Evolutionary conservation across 1,140 invertebrate species (phyloP).

Genomic region (Argopecten irradians): DNA sequence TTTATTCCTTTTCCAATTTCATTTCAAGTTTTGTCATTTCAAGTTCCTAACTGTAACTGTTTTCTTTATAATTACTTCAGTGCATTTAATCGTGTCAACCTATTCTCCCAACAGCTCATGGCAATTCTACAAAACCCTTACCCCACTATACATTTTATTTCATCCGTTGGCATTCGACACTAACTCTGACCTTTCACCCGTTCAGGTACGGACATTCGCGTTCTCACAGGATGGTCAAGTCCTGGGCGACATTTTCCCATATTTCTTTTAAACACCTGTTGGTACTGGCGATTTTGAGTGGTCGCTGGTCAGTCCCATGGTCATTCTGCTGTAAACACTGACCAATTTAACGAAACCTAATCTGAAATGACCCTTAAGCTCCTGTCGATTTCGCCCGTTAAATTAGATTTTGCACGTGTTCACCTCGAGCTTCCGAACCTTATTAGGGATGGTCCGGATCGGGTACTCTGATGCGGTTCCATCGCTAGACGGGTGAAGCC

Average conservation of each 20-base stretch:
- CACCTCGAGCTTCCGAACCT: neutral
- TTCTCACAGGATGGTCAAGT: constrained; percentile 9
- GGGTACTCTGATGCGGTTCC: neutral
- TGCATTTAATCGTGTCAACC: neutral
- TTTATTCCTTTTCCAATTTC: neutral
- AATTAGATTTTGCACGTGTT: constrained; percentile 22
- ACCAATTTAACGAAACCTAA: constrained; percentile 22
- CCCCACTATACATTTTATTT: neutral
- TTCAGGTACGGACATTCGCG: neutral
- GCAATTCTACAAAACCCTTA: neutral
- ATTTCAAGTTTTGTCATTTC: neutral
- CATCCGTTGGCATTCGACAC: neutral
- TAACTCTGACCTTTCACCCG: neutral
- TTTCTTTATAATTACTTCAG: neutral
- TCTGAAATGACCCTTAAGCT: constrained; percentile 16
- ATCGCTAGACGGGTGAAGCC: neutral
- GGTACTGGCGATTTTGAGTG: constrained; percentile 14
- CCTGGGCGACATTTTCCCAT: constrained; percentile 6
- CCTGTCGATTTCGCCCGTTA: constrained; percentile 20
- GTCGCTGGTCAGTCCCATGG: neutral
- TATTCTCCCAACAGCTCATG: neutral
- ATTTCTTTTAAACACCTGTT: constrained; percentile 18
- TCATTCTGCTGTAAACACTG: neutral
- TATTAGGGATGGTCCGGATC: neutral
- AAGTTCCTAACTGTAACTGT: neutral